Conservation (phyloP, 2,888 invertebrate genomes). For the Leptinotarsa rubiginosa region DNA sequence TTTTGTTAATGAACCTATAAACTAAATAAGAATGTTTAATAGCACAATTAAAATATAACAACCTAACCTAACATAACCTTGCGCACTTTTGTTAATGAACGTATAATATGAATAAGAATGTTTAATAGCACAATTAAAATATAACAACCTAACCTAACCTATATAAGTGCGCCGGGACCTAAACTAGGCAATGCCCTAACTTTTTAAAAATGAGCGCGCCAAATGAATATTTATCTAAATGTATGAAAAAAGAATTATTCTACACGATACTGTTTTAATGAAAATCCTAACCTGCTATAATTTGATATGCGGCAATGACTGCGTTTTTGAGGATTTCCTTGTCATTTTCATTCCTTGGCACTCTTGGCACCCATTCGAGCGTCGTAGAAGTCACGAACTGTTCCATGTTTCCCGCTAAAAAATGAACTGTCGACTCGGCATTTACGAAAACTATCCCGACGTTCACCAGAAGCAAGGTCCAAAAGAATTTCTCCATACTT, state of each 20-base stretch:
- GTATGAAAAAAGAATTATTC: neutral
- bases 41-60: no score
- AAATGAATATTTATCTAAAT: neutral
- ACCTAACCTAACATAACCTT: no score
- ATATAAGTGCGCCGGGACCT: no score
- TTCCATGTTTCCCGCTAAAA: slow-evolving; percentile 65
- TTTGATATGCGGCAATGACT: slow-evolving; percentile 73
- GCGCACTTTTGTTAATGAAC: no score
- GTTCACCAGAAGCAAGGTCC: slow-evolving; percentile 36
- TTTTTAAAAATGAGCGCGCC: no score
- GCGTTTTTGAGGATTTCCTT: slow-evolving; percentile 71
- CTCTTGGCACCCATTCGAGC: slow-evolving; percentile 77
- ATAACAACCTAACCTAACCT: no score
- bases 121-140: no score
- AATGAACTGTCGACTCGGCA: slow-evolving; percentile 58
- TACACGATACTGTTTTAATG: neutral
- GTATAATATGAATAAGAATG: no score
- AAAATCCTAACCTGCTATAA: slow-evolving; percentile 51
- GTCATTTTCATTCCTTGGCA: slow-evolving; percentile 67
- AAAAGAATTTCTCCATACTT: slow-evolving; percentile 42
- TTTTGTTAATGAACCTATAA: no score
- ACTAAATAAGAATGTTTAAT: no score
- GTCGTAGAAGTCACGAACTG: slow-evolving; percentile 85
- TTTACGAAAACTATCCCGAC: slow-evolving; percentile 56
- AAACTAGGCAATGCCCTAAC: no score